Evolutionary conservation across 1,140 invertebrate species (phyloP), one percentile per base, ranked within the genome.

Genomic region (Drosophila gunungcola): DNA sequence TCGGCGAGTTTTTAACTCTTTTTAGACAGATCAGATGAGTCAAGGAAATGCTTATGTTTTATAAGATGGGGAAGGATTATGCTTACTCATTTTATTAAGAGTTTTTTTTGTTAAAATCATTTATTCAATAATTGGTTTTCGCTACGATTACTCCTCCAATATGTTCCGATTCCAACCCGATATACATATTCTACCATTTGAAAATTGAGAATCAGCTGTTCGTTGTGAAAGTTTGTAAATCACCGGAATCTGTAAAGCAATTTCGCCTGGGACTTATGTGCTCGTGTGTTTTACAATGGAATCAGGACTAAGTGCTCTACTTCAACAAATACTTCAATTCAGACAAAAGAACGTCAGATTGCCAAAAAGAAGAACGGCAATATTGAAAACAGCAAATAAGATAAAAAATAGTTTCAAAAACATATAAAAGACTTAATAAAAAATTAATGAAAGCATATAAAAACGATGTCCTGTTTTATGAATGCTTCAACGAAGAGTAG

Each of bases 361-460:
- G 16, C 21, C 45, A 27, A 48, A 27, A 41, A n/a, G 36, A 25
- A 41, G 32, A 7, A 38, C 36, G 2, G 16, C 25, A 54, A 54
- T 54, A 54, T 54, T 11, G 36, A 41, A 54, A 25, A n/a, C 36
- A 4, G 36, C 52, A 39, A 54, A 41, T 41, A 39, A 54, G 16
- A 21, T 21, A 0, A 41, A 58, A 48, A 48, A 27, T 16, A 58
- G 2, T 36, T 34, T 58, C 12, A 48, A 2, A 45, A 11, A 25
- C 34, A 57, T 45, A 57, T 57, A 34, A 46, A 16, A 11, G 16
- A 57, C 3, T 7, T 46, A 46, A 43, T 43, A 21, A 29, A 43
- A 56, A 56, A 56, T 4, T 10, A 43, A 43, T 43, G n/a, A 29
- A 43, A 57, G 36, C 36, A 57, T 25, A 43, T 57, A 13, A 27